phyloP scores from a whole-genome alignment of 2,888 invertebrate genomes.

The Xestia c-nigrum region DNA sequence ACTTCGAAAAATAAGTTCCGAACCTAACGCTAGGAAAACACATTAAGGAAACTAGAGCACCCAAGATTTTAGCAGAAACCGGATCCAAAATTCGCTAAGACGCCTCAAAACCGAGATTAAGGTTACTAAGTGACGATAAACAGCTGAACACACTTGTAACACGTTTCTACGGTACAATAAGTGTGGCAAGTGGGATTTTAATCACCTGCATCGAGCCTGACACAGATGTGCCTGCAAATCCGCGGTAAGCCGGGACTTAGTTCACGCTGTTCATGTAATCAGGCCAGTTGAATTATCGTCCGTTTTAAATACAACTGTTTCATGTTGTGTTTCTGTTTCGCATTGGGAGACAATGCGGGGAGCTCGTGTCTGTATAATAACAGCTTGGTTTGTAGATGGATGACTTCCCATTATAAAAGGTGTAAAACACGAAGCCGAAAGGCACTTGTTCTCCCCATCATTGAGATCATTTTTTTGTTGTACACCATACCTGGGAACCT shows the following conservation, averaged over 20 bases:
- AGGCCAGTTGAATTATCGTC: constrained; percentile 80
- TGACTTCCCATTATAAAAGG: too few relatives aligned
- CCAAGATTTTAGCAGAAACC: constrained; percentile 24
- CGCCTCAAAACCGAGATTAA: constrained; percentile 41
- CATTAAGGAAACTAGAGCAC: constrained; percentile 31
- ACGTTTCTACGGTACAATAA: constrained; percentile 57
- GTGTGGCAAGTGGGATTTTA: constrained; percentile 69
- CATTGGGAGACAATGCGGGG: constrained; percentile 16
- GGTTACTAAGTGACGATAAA: constrained; percentile 55
- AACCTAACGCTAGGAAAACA: constrained; percentile 37
- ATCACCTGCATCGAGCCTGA: constrained; percentile 74
- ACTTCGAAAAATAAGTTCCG: constrained; percentile 23
- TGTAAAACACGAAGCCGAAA: too few relatives aligned
- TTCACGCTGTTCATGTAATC: constrained; percentile 80
- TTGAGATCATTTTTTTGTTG: too few relatives aligned
- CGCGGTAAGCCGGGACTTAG: constrained; percentile 86
- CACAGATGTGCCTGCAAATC: constrained; percentile 83
- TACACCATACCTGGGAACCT: too few relatives aligned
- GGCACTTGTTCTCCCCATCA: too few relatives aligned
- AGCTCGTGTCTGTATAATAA: background rate
- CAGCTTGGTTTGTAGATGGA: too few relatives aligned
- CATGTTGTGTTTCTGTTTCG: constrained; percentile 35
- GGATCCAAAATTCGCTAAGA: constrained; percentile 35
- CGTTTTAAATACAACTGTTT: constrained; percentile 76
- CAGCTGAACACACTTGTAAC: constrained; percentile 48